Evolutionary conservation across 2,797 vertebrate genomes (phyloP).

Genomic region (Danio choprae): DNA sequence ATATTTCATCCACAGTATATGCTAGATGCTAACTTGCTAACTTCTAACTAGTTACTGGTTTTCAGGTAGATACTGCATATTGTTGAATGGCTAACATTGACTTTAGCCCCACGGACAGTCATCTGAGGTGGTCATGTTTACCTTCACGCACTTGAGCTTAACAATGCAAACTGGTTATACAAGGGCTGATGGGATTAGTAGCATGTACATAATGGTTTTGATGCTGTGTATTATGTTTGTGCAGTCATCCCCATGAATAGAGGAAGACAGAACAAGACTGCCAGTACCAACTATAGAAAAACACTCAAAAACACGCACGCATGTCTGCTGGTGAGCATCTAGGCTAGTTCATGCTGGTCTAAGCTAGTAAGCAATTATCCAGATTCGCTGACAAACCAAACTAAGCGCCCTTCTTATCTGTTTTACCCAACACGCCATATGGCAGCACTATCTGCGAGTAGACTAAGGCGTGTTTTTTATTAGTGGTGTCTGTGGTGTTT

Average conservation of each 20-base stretch:
- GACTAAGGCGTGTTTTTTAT: conserved; percentile 71
- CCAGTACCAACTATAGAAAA: conserved; percentile 6
- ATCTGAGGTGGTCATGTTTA: conserved; percentile 43
- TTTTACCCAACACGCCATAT: conserved; percentile 66
- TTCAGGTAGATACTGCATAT: conserved; percentile 9
- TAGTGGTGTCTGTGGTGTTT: conserved; percentile 51
- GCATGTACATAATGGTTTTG: conserved; percentile 54
- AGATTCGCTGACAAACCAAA: conserved; percentile 45
- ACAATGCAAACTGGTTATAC: conserved; percentile 58
- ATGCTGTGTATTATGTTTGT: conserved; percentile 60
- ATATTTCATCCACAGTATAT: not conserved
- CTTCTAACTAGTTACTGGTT: not conserved
- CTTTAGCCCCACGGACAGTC: not conserved
- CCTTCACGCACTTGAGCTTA: conserved; percentile 21
- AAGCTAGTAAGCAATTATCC: conserved; percentile 43
- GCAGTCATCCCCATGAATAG: conserved; percentile 53
- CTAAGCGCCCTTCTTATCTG: conserved; percentile 34
- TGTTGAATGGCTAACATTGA: not conserved
- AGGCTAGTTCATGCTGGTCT: conserved; percentile 9
- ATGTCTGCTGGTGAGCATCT: not conserved
- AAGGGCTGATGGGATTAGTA: conserved; percentile 59
- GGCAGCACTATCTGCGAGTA: conserved; percentile 48
- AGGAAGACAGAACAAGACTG: conserved; percentile 32
- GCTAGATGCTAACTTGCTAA: not conserved
- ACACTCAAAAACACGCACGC: conserved; percentile 2